Evolutionary conservation across 1,140 invertebrate genomes (phyloP).

Genomic region (Mizuhopecten yessoensis): DNA sequence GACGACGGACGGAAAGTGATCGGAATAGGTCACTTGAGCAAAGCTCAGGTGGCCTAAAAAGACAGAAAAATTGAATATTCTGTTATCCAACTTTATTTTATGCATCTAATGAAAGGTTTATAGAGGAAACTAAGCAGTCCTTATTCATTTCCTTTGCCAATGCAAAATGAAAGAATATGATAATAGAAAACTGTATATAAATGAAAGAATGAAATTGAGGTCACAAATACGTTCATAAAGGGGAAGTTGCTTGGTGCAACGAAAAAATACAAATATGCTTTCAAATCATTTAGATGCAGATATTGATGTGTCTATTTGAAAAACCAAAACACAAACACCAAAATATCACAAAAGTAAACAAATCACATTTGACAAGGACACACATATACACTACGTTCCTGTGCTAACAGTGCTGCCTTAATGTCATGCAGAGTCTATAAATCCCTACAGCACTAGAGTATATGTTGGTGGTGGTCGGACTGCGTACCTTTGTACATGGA

Average conservation of each 20-base stretch:
- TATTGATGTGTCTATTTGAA: not conserved
- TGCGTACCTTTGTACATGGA: not conserved
- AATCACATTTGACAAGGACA: not conserved
- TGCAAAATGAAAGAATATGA: not conserved
- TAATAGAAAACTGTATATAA: not conserved
- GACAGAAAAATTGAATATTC: no score
- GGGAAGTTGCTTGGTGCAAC: not conserved
- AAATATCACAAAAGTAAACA: not conserved
- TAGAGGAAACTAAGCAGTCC: no score
- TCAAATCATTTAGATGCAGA: not conserved
- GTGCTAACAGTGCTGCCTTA: not conserved
- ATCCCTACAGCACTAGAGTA: not conserved
- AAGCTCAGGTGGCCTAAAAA: no score
- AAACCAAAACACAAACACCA: not conserved
- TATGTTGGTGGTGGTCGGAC: not conserved
- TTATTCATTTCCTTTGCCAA: not conserved
- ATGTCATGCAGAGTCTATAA: not conserved
- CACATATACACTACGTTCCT: not conserved
- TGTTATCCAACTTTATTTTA: no score
- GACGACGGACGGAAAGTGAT: no score
- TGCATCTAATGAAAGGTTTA: no score
- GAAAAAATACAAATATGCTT: not conserved
- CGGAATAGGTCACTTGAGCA: no score
- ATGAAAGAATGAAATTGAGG: not conserved
- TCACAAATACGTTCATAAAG: not conserved